Conservation (phyloP, 2,797 vertebrate species). For the Petrocephalus schoutedeni region DNA sequence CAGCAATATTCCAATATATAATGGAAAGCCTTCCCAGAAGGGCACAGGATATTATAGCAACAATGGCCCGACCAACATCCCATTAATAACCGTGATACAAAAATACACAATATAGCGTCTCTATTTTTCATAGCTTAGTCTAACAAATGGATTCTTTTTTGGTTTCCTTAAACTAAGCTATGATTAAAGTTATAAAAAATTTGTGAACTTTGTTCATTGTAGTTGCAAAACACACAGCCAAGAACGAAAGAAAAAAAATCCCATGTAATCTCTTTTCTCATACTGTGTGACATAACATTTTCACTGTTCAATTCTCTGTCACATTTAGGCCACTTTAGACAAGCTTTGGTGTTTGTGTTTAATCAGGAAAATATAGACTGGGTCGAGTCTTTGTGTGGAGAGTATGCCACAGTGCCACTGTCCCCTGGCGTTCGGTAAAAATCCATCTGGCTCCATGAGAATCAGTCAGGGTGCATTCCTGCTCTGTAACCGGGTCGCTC, state of each 20-base stretch:
- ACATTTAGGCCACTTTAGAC: not conserved
- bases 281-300: not conserved
- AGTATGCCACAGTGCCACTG: not conserved
- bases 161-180: not conserved
- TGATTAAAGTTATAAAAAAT: not conserved
- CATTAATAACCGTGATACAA: not conserved
- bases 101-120: not conserved
- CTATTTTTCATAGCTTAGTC: not conserved
- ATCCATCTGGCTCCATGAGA: not conserved
- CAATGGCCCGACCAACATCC: not conserved
- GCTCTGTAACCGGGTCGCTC: not conserved
- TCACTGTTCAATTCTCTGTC: not conserved
- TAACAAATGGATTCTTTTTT: not conserved
- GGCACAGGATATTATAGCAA: not conserved
- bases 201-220: not conserved
- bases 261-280: not conserved
- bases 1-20: not conserved
- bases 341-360: not conserved
- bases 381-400: not conserved
- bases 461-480: not conserved
- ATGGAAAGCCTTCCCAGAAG: not conserved
- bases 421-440: constrained; percentile 3
- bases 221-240: not conserved
- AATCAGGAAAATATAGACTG: not conserved
- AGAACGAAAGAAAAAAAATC: not conserved